Evolutionary conservation across 2,113 vertebrate genomes (phyloP).

Genomic region (Oryzias melastigma): DNA sequence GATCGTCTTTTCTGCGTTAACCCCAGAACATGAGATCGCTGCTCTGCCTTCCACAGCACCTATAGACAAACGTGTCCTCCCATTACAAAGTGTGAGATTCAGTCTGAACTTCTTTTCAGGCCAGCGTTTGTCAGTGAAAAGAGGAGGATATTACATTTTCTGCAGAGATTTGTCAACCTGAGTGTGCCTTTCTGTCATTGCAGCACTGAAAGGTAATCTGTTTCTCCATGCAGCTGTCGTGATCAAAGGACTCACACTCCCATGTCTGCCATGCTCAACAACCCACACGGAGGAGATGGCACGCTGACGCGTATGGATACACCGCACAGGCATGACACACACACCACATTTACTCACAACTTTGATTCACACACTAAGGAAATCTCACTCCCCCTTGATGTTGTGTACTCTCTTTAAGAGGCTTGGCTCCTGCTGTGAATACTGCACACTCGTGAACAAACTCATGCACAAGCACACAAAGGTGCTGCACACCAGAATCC

Average conservation of each 20-base stretch:
- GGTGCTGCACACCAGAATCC: conserved; percentile 25
- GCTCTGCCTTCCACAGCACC: neutral
- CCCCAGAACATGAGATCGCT: neutral
- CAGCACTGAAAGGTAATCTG: conserved; percentile 55
- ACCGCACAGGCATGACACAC: neutral
- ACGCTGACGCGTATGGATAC: conserved; percentile 18
- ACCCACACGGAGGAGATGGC: conserved; percentile 33
- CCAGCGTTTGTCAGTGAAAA: conserved; percentile 22
- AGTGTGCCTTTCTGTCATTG: conserved; percentile 41
- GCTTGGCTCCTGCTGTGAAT: conserved; percentile 47
- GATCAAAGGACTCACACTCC: conserved; percentile 59
- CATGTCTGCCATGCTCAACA: conserved; percentile 47
- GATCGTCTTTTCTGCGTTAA: too few relatives aligned
- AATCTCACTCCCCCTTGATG: conserved; percentile 35
- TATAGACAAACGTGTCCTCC: conserved; percentile 22
- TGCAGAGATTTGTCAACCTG: conserved; percentile 51
- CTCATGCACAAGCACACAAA: conserved; percentile 5
- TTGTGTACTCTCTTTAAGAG: conserved; percentile 57
- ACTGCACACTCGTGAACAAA: conserved; percentile 13
- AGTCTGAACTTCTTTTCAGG: conserved; percentile 8
- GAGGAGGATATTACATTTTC: conserved; percentile 51
- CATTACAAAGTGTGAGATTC: conserved; percentile 26
- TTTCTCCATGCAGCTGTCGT: conserved; percentile 57
- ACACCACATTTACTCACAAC: neutral
- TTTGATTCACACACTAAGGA: conserved; percentile 36